Evolutionary conservation across 37 sponge, comb jelly and placozoan genomes (phyloP).

Genomic region (Cladorhizidae sp.): DNA sequence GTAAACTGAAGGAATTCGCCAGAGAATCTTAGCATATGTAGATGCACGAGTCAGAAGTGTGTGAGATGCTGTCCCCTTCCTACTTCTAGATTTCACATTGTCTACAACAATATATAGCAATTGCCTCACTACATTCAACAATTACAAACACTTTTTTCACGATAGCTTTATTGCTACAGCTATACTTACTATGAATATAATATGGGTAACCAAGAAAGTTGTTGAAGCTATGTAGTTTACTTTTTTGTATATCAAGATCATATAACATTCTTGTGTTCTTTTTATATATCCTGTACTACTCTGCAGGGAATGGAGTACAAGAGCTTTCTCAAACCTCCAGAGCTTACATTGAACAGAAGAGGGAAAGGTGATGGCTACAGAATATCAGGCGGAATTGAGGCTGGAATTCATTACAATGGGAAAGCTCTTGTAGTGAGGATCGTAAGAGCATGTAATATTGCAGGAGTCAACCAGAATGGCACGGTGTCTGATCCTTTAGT

Average conservation of each 20-base stretch:
- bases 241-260: not conserved
- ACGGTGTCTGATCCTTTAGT: slow-evolving; percentile 63
- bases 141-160: no score
- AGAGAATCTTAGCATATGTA: no score
- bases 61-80: no score
- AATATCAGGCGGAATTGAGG: slow-evolving; percentile 52
- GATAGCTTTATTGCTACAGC: no score
- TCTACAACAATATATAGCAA: no score
- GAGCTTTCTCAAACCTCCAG: not conserved
- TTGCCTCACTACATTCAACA: no score
- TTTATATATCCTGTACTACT: not conserved
- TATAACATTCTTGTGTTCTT: not conserved
- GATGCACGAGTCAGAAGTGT: no score
- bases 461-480: slow-evolving; percentile 47
- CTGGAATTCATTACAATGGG: slow-evolving; percentile 38
- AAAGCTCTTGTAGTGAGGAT: slow-evolving; percentile 42
- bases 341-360: not conserved
- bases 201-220: no score
- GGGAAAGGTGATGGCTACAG: slow-evolving; percentile 49
- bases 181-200: no score
- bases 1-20: no score
- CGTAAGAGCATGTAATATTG: slow-evolving; percentile 31
- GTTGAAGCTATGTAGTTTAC: no score
- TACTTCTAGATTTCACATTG: no score
- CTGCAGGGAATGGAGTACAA: not conserved